phyloP scores from a whole-genome alignment of 1,140 invertebrate species.

The Ruditapes philippinarum region DNA sequence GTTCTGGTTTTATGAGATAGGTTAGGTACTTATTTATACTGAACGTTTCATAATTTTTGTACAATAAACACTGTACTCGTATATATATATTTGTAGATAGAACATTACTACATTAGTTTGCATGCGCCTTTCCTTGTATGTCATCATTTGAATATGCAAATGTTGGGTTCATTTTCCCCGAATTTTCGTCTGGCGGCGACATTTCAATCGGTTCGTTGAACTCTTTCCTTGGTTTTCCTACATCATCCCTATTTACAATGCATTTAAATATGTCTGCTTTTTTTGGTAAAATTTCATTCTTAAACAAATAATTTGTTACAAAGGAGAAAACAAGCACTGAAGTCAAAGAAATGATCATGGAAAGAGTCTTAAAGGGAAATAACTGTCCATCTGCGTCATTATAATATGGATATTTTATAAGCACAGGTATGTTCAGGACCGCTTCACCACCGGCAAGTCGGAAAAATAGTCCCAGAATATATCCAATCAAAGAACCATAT shows the following conservation, averaged over 20 bases:
- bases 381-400: constrained; percentile 91
- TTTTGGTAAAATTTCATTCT: constrained; percentile 81
- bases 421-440: constrained; percentile 92
- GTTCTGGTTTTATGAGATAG: no score
- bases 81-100: no score
- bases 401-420: constrained; percentile 96
- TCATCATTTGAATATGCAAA: constrained; percentile 96
- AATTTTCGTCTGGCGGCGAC: constrained; percentile 90
- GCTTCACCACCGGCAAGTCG: constrained; percentile 95
- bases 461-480: constrained; percentile 95
- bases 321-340: constrained; percentile 87
- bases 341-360: constrained; percentile 90
- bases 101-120: background rate
- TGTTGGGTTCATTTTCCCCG: constrained; percentile 97
- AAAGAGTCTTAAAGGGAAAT: constrained; percentile 88
- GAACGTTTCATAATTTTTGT: no score
- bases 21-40: no score
- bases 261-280: constrained; percentile 86
- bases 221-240: constrained; percentile 83
- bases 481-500: constrained; percentile 95
- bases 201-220: constrained; percentile 74
- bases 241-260: constrained; percentile 96
- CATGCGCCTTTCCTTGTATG: constrained; percentile 70
- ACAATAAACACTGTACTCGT: no score
- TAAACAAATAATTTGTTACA: constrained; percentile 88